Evolutionary conservation across 2,888 invertebrate species (phyloP), one percentile per base, ranked within the genome.

Genomic region (Zhengitettix transpicula): DNA sequence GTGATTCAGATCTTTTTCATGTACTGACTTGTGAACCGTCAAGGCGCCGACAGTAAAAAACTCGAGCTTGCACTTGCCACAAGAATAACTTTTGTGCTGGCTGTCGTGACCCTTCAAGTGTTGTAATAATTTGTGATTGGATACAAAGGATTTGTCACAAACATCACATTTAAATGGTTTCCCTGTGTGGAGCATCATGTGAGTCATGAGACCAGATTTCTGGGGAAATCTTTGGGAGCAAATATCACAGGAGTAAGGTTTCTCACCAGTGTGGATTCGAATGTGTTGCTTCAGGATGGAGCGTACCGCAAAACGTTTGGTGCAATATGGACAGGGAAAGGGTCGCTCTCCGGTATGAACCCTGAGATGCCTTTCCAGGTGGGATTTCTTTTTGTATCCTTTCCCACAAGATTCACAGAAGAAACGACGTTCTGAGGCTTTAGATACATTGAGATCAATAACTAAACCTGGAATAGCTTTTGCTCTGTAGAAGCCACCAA

Each of bases 131-230:
- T 65, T 63, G 51, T 65, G 65, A 42, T 63, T 64, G 9, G 63
- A 65, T 11, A 65, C 63, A 52, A 65, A 65, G 1, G 62, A 56
- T 52, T 65, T 65, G 11, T 59, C 59, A 59, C 65, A 65, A 14
- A 54, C 55, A 14, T 65, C 65, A 57, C 65, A 65, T 16, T 62
- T 64, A 40, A 64, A 64, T n/a, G 65, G 65, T 55, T 65, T 65
- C 0, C 65, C 65, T 11, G 62, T 64, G 56, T 65, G 65, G 11
- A 63, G 57, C 63, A 63, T 63, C 58, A 62, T 65, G 54, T 65
- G 65, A 0, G 64, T 64, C 64, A 63, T 65, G 9, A 65, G 59
- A 17, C 62, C 64, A 56, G 61, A 60, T 47, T 62, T 63, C 57
- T 64, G 64, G 9, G 64, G 62, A 42, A 65, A 65, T 7, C 62